phyloP scores from a whole-genome alignment of 2,113 vertebrate species.

The Rynchops niger region DNA sequence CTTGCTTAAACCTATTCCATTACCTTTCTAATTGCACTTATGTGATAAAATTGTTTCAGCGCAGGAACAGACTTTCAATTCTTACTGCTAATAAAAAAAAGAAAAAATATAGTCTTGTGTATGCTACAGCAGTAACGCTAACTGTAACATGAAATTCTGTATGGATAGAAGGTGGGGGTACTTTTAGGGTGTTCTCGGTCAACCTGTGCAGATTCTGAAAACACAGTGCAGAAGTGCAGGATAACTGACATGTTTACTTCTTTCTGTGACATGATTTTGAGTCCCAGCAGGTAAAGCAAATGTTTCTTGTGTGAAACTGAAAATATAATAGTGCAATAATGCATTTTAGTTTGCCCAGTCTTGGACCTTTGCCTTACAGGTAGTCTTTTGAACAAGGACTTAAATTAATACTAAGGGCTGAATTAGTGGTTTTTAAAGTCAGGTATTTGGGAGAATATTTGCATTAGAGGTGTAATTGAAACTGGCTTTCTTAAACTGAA shows the following conservation, averaged over 20 bases:
- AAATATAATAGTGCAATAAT: neutral
- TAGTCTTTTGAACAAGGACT: neutral
- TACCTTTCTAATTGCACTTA: neutral
- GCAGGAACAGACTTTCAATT: neutral
- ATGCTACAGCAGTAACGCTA: neutral
- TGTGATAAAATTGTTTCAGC: neutral
- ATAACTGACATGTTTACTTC: neutral
- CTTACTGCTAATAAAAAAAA: neutral
- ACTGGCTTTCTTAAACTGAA: neutral
- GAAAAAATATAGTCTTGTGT: neutral
- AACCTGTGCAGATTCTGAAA: neutral
- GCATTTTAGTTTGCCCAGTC: neutral
- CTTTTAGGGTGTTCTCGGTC: neutral
- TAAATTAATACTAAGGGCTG: neutral
- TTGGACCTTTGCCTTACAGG: neutral
- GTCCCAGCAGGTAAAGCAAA: neutral
- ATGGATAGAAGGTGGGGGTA: neutral
- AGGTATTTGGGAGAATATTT: neutral
- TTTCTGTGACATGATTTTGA: neutral
- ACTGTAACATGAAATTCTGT: neutral
- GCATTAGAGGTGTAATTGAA: neutral
- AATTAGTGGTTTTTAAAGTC: neutral
- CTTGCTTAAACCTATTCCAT: neutral
- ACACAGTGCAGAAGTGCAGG: neutral
- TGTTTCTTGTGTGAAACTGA: neutral